phyloP scores from a whole-genome alignment of 2,797 vertebrate genomes.

The Percopsis omiscomaycus region DNA sequence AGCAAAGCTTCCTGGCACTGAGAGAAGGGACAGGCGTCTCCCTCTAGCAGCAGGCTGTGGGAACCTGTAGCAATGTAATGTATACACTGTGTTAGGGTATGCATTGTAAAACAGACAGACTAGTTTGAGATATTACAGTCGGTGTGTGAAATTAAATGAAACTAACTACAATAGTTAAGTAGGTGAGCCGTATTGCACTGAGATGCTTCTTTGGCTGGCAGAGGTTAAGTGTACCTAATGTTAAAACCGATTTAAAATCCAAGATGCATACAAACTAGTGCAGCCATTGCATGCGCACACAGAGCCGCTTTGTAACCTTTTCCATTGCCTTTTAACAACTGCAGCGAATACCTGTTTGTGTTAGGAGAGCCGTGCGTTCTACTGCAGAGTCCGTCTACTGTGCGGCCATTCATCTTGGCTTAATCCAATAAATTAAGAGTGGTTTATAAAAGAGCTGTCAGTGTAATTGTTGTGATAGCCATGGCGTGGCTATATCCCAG shows the following conservation, averaged over 20 bases:
- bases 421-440: conserved; percentile 78
- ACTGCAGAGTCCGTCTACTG: conserved; percentile 37
- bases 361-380: conserved; percentile 23
- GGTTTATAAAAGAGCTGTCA: conserved; percentile 77
- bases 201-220: neutral
- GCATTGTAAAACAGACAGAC: conserved; percentile 2
- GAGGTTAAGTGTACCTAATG: neutral
- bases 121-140: neutral
- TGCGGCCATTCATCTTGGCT: conserved; percentile 71
- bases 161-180: neutral
- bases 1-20: conserved; percentile 62
- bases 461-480: conserved; percentile 72
- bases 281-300: no score
- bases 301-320: no score
- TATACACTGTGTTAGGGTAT: neutral
- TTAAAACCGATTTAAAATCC: no score
- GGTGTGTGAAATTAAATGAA: neutral
- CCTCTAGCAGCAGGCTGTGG: conserved; percentile 42
- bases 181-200: no score
- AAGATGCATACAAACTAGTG: no score
- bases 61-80: conserved; percentile 28
- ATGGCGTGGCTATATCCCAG: conserved; percentile 57
- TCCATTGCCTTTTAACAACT: no score
- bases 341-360: conserved; percentile 32
- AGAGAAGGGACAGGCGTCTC: conserved; percentile 67